Evolutionary conservation across 2,113 vertebrate species (phyloP).

Genomic region (Cacatua alba): DNA sequence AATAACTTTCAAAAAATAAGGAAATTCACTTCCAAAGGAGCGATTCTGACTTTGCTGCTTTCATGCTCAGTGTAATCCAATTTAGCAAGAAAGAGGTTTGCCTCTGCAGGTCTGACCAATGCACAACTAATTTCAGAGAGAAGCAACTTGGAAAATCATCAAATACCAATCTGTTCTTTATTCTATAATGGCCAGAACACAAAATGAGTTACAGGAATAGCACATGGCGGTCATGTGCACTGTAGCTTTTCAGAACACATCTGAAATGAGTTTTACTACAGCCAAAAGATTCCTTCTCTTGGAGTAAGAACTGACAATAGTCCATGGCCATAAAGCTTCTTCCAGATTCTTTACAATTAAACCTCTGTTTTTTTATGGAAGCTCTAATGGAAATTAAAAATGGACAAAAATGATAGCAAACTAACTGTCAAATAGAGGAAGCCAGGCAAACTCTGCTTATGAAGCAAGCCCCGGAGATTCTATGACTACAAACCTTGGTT

Average conservation of each 20-base stretch:
- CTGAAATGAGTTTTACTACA: not conserved
- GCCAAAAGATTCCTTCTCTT: not conserved
- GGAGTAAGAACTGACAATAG: not conserved
- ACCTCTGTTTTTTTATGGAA: not conserved
- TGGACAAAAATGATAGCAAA: not conserved
- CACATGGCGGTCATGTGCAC: not conserved
- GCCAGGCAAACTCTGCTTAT: not conserved
- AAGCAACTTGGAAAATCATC: constrained; percentile 7
- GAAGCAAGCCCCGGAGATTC: not conserved
- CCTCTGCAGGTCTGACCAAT: not conserved
- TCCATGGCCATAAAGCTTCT: not conserved
- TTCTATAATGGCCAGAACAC: not conserved
- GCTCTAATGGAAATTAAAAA: not conserved
- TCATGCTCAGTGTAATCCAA: not conserved
- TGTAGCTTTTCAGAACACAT: not conserved
- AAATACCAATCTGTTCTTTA: not conserved
- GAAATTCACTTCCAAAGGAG: not conserved
- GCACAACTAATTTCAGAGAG: not conserved
- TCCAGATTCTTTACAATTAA: not conserved
- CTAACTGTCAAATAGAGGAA: not conserved
- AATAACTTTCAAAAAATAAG: not conserved
- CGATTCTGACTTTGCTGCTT: not conserved
- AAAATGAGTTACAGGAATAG: not conserved
- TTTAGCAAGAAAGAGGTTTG: not conserved
- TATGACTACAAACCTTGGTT: not conserved